Evolutionary conservation across 2,113 vertebrate genomes (phyloP), one percentile per base, ranked within the genome.

Genomic region (Turdus rufiventris): DNA sequence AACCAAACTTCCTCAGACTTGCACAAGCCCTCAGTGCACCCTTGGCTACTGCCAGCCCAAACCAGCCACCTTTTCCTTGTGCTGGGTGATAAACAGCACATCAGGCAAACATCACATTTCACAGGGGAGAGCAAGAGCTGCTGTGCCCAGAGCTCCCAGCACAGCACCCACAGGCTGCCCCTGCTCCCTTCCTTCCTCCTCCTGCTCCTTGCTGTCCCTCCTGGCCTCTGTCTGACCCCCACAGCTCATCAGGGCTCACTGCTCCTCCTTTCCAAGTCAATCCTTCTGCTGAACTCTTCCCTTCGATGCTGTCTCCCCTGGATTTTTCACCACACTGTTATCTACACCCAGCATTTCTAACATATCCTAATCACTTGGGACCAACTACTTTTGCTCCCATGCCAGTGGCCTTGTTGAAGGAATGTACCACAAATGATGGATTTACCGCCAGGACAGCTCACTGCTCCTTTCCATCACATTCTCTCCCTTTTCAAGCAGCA

Each of bases 211-310:
- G 71, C 67, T 3, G 5, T 13, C 53, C 65, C 85, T 85, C 82
- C 66, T 91, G 93, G 87, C 94, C 95, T 91, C 91, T 89, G 95
- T 65, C 80, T 94, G 80, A 96, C 89, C 86, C 74, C 76, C 72
- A n/a, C 62, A 72, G 25, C 88, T 86, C 93, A 80, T 45, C 93
- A 70, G 36, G 18, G 62, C 85, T 94, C 88, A 20, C 23, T 83
- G 71, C 82, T 95, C 62, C 67, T 47, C 54, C 38, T n/a, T 61
- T 50, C 73, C 12, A 15, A 81, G 36, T 56, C 79, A 93, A 23
- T 65, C 31, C 51, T 88, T 86, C 28, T 20, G 25, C 45, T 85
- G 57, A 91, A 58, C 63, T 88, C 60, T 48, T 48, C 26, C 73
- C 61, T 61, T 60, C 28, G 0, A 1, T 12, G 18, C 73, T 28